Conservation (phyloP, 1,140 invertebrate species). For the Coelopa frigida region DNA sequence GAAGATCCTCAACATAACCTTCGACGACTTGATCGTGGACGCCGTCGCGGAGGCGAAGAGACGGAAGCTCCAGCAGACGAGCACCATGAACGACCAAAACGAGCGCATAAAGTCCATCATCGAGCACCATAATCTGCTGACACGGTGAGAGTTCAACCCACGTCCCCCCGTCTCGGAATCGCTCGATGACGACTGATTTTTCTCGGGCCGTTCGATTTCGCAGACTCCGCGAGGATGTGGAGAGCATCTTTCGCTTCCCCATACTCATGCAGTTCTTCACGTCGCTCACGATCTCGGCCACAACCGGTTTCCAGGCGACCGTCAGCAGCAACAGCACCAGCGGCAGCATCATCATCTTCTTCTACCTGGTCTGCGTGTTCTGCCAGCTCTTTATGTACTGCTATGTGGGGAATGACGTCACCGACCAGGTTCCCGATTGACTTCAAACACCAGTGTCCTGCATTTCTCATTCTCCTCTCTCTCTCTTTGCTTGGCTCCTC, state of each 20-base stretch:
- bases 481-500: neutral
- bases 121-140: conserved; percentile 28
- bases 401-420: conserved; percentile 34
- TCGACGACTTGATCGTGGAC: conserved; percentile 20
- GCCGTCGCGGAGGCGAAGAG: neutral
- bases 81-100: neutral
- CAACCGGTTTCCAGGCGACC: conserved; percentile 32
- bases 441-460: neutral
- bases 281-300: conserved; percentile 28
- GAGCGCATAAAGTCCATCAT: conserved; percentile 21
- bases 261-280: conserved; percentile 29
- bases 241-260: conserved; percentile 23
- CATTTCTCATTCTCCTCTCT: neutral
- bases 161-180: neutral
- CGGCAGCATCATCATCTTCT: conserved; percentile 25
- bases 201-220: neutral
- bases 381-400: conserved; percentile 33
- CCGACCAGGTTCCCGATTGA: conserved; percentile 22
- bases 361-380: conserved; percentile 26
- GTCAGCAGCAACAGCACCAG: conserved; percentile 21
- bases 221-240: conserved; percentile 25
- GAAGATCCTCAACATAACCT: conserved; percentile 27
- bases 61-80: neutral
- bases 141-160: conserved; percentile 14
- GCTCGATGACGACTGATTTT: neutral